Conservation (phyloP, 1,140 invertebrate species). For the Neomicropteryx cornuta region DNA sequence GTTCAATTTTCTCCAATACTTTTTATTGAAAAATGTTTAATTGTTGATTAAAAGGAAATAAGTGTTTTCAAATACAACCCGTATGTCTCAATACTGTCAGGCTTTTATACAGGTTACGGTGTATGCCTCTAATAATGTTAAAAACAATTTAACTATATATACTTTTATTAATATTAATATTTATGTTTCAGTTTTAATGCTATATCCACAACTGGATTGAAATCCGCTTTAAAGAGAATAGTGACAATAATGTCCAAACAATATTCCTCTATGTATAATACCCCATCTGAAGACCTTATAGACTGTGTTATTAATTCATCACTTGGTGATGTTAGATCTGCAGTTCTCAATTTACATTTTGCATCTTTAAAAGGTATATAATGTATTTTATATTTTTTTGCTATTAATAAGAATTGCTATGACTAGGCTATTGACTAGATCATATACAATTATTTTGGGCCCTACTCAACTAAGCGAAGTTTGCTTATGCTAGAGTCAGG, state of each 20-base stretch:
- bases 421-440: too few relatives aligned
- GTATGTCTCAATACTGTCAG: too few relatives aligned
- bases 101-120: too few relatives aligned
- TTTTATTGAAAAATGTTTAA: too few relatives aligned
- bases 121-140: too few relatives aligned
- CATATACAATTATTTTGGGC: too few relatives aligned
- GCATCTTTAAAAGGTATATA: conserved; percentile 50
- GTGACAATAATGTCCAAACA: conserved; percentile 39
- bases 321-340: conserved; percentile 58
- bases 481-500: too few relatives aligned
- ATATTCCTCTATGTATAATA: conserved; percentile 37
- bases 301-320: conserved; percentile 56
- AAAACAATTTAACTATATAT: too few relatives aligned
- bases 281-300: conserved; percentile 41
- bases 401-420: background rate
- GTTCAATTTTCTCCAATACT: background rate
- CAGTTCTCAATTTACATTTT: conserved; percentile 60
- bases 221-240: conserved; percentile 52
- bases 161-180: conserved; percentile 10
- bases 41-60: too few relatives aligned
- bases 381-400: conserved; percentile 10
- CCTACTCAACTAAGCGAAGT: too few relatives aligned
- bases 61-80: too few relatives aligned
- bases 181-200: conserved; percentile 46
- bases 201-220: conserved; percentile 49